Conservation (phyloP, 2,888 invertebrate species). For the Cylloceria caligata region DNA sequence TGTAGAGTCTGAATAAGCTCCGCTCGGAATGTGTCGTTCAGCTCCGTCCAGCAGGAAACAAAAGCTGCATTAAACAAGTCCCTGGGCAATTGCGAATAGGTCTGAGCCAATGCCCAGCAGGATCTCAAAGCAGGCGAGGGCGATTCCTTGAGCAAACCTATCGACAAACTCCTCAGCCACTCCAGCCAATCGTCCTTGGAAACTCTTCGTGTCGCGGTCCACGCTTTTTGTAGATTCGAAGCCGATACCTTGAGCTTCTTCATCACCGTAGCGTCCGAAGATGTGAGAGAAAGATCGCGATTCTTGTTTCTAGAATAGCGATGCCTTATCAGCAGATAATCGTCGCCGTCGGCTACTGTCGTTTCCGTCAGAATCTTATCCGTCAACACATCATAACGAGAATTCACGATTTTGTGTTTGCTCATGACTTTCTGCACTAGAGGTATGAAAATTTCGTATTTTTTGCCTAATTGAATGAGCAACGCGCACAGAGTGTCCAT, state of each 20-base stretch:
- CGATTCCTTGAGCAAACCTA: constrained; percentile 97
- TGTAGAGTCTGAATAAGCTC: constrained; percentile 95
- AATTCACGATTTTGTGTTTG: constrained; percentile 92
- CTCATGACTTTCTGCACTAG: constrained; percentile 93
- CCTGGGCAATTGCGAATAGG: constrained; percentile 97
- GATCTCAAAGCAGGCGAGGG: constrained; percentile 97
- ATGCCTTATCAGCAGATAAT: constrained; percentile 88
- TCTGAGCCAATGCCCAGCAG: constrained; percentile 96
- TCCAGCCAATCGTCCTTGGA: constrained; percentile 99
- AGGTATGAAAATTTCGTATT: constrained; percentile 96
- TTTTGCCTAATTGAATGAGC: constrained; percentile 94
- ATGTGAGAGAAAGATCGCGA: constrained; percentile 87
- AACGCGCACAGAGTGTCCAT: constrained; percentile 97
- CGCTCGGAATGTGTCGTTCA: constrained; percentile 92
- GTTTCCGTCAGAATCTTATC: constrained; percentile 90
- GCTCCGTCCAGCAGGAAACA: constrained; percentile 99
- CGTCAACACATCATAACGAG: constrained; percentile 91
- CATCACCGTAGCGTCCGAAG: constrained; percentile 90
- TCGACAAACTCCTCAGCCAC: constrained; percentile 96
- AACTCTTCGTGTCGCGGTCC: constrained; percentile 96
- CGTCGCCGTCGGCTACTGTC: constrained; percentile 91
- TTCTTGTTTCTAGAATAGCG: constrained; percentile 89
- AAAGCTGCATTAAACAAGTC: constrained; percentile 99
- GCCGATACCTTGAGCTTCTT: constrained; percentile 94
- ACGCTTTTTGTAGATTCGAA: constrained; percentile 93